Percentiles rank a stretch among this genome's conserved stretches.
Evolutionary conservation across 1,140 invertebrate species (phyloP).

Genomic region (Brachionus rubens): DNA sequence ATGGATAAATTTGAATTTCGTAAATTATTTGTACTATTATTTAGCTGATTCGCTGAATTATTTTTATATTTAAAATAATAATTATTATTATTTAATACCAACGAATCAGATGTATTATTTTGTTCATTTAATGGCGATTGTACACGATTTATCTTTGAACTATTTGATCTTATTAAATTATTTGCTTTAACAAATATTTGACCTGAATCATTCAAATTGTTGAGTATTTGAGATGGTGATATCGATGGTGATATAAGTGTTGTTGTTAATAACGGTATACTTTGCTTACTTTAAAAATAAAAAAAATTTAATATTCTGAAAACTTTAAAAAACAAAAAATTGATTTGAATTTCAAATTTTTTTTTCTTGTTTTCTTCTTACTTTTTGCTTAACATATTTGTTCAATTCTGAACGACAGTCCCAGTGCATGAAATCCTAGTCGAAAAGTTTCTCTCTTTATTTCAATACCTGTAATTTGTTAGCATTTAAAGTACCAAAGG

Average conservation of each 20-base stretch:
- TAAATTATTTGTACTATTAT: background rate
- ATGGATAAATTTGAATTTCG: background rate
- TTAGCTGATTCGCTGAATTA: background rate
- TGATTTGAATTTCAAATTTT: background rate
- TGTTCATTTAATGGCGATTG: background rate
- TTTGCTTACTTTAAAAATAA: background rate
- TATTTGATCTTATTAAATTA: background rate
- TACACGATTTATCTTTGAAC: background rate
- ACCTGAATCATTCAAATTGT: background rate
- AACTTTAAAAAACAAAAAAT: background rate
- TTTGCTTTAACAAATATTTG: constrained; percentile 1
- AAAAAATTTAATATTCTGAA: too few species aligned
- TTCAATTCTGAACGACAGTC: too few species aligned
- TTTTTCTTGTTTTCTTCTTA: background rate
- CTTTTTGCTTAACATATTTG: too few species aligned
- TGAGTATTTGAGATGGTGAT: background rate
- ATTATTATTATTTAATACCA: constrained; percentile 6
- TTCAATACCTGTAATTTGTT: background rate
- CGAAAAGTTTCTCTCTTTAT: too few species aligned
- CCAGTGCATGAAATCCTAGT: too few species aligned
- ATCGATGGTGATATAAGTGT: background rate
- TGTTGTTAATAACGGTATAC: background rate
- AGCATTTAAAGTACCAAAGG: background rate
- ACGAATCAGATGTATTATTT: constrained; percentile 1
- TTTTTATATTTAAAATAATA: background rate